Conservation (phyloP, 2,888 invertebrate species). For the Nymphalis urticae region DNA sequence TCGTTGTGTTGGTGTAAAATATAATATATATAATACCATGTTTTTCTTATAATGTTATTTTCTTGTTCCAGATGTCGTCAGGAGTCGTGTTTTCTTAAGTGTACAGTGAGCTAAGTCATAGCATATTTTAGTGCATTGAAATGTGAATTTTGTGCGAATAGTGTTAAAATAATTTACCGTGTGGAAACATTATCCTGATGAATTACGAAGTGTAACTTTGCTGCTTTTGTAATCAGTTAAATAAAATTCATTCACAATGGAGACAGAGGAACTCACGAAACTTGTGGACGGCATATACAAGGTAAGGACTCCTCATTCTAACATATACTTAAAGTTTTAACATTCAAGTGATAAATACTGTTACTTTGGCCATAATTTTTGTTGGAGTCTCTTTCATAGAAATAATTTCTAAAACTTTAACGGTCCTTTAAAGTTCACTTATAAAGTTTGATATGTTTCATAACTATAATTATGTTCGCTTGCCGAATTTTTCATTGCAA, state of each 20-base stretch:
- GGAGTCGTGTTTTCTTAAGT: slow-evolving; percentile 61
- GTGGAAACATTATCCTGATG: slow-evolving; percentile 63
- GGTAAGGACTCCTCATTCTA: slow-evolving; percentile 77
- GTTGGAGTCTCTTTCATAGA: slow-evolving; percentile 14
- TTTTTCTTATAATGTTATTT: slow-evolving; percentile 47
- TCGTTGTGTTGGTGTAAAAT: not conserved
- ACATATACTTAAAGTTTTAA: slow-evolving; percentile 17
- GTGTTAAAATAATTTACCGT: slow-evolving; percentile 68
- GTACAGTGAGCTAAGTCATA: slow-evolving; percentile 55
- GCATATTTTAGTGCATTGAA: slow-evolving; percentile 61
- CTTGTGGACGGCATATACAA: slow-evolving; percentile 95
- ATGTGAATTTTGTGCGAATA: slow-evolving; percentile 74
- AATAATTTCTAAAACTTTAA: slow-evolving; percentile 27
- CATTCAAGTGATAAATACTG: slow-evolving; percentile 15
- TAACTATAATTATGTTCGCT: slow-evolving; percentile 14
- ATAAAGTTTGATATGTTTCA: slow-evolving; percentile 10
- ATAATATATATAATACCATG: not conserved
- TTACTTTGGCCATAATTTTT: slow-evolving; percentile 22
- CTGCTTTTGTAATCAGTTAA: slow-evolving; percentile 53
- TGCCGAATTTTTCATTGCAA: not conserved
- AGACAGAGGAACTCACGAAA: slow-evolving; percentile 94
- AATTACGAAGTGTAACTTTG: slow-evolving; percentile 71
- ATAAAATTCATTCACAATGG: slow-evolving; percentile 81
- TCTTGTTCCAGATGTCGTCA: slow-evolving; percentile 78
- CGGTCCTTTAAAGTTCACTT: slow-evolving; percentile 23